Evolutionary conservation across 1,140 invertebrate genomes (phyloP).

Genomic region (Planococcus citri): DNA sequence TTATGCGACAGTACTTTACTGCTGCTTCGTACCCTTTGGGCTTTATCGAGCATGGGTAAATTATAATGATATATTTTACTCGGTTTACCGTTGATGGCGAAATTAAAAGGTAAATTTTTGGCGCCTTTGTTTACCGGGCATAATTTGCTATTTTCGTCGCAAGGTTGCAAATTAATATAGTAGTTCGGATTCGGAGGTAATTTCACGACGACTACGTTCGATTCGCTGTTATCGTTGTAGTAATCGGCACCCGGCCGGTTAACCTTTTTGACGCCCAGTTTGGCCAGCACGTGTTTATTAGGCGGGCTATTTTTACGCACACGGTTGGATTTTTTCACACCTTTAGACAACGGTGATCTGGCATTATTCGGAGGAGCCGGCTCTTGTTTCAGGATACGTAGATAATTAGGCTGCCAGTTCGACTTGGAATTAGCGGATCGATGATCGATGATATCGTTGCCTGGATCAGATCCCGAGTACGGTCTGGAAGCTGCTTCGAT

Average conservation of each 20-base stretch:
- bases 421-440: no score
- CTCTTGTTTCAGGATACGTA: no score
- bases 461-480: no score
- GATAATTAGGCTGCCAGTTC: no score
- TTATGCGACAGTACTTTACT: background rate
- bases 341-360: no score
- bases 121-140: background rate
- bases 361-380: no score
- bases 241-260: background rate
- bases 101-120: background rate
- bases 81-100: background rate
- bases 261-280: background rate
- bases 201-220: background rate
- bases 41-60: background rate
- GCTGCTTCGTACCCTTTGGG: background rate
- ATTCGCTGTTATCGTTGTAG: constrained; percentile 1
- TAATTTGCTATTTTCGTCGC: background rate
- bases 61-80: background rate
- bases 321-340: background rate
- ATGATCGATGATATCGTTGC: no score
- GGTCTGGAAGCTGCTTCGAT: no score
- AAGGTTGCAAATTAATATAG: background rate
- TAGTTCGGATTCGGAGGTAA: background rate
- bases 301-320: background rate
- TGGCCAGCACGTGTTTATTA: background rate